Evolutionary conservation across 1,140 invertebrate genomes (phyloP).

Genomic region (Thaumetopoea pityocampa): DNA sequence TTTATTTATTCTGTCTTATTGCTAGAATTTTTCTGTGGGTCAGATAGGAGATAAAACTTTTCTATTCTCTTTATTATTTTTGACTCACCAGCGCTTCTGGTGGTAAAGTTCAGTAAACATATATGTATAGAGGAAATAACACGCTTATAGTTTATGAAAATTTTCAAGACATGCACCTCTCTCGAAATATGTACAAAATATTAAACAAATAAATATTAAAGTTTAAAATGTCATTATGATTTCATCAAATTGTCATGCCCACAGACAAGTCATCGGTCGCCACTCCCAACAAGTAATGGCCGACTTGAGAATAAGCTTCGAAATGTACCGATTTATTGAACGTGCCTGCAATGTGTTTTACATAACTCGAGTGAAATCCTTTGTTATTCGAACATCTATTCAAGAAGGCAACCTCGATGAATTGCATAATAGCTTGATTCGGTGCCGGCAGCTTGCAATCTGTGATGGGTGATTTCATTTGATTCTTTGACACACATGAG

Average conservation of each 20-base stretch:
- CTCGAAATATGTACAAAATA: conserved; percentile 1
- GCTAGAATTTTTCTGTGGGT: too few relatives aligned
- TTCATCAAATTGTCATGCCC: conserved; percentile 48
- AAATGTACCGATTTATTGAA: conserved; percentile 46
- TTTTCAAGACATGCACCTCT: too few relatives aligned
- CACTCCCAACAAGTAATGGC: conserved; percentile 41
- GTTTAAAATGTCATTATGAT: conserved; percentile 43
- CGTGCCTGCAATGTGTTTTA: conserved; percentile 48
- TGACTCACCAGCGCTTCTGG: too few relatives aligned
- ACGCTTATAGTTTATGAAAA: too few relatives aligned
- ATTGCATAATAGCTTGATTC: conserved; percentile 42
- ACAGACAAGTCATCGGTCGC: conserved; percentile 34
- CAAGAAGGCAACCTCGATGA: conserved; percentile 38
- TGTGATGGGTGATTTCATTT: conserved; percentile 7
- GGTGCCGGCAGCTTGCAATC: conserved; percentile 17
- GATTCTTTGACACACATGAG: background rate
- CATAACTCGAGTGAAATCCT: conserved; percentile 62
- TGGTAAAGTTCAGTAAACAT: too few relatives aligned
- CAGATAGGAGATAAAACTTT: too few relatives aligned
- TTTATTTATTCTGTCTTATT: too few relatives aligned
- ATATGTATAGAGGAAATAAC: background rate
- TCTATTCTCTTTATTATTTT: too few relatives aligned
- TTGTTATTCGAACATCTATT: conserved; percentile 62
- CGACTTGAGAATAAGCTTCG: conserved; percentile 39
- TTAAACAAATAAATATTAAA: conserved; percentile 19